These are phyloP conservation scores for Saccostrea glomerata DNA, from an alignment of 1,140 invertebrate species.

Conservation along the genomic window DNA sequence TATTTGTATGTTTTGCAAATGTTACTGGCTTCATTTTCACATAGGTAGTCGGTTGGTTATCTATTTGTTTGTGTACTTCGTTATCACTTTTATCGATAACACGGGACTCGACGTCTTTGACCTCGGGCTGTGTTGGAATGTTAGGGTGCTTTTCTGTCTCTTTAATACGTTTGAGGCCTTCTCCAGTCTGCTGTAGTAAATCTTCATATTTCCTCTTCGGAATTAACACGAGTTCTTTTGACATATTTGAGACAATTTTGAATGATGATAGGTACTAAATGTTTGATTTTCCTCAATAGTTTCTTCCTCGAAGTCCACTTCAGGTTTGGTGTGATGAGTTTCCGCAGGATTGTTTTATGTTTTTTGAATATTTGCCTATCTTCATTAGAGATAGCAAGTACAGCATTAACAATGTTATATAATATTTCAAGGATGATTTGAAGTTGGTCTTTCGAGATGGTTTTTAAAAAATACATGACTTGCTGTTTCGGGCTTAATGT, in stretches of 20 bases:
- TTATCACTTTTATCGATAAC: background rate
- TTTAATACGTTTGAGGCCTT: no score
- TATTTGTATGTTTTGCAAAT: background rate
- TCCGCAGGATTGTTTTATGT: background rate
- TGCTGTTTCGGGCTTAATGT: background rate
- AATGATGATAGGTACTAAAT: background rate
- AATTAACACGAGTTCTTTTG: background rate
- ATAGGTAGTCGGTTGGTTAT: background rate
- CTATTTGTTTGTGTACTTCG: background rate
- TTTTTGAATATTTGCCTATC: background rate
- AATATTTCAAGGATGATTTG: slow-evolving; percentile 15
- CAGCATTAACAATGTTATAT: background rate
- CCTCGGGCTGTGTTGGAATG: background rate
- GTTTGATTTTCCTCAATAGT: background rate
- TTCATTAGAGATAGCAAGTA: background rate
- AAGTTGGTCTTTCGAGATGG: background rate
- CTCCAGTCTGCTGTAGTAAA: background rate
- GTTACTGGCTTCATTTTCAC: background rate
- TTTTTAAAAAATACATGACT: background rate
- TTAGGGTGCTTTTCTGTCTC: background rate
- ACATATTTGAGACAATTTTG: background rate
- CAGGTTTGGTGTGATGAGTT: background rate
- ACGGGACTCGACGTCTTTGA: no score
- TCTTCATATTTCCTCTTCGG: slow-evolving; percentile 18
- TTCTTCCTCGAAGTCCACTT: background rate